Conservation (phyloP, 2,113 vertebrate species). For the Muntiacus muntjak region DNA sequence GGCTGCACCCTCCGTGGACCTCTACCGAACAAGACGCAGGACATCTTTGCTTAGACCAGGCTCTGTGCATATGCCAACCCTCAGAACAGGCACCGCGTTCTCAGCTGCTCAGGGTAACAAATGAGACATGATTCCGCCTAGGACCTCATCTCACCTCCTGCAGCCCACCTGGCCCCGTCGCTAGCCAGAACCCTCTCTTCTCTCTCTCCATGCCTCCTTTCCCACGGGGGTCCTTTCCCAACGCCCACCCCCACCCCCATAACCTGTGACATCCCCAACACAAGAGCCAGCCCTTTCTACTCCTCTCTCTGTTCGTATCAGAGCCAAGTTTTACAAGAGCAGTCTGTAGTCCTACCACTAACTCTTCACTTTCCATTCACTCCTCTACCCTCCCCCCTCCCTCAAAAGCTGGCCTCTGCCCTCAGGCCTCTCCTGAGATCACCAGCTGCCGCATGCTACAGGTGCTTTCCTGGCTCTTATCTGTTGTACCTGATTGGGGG, state of each 20-base stretch:
- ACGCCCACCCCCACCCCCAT: neutral
- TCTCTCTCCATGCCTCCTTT: neutral
- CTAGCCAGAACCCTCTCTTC: neutral
- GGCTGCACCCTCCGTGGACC: neutral
- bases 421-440: neutral
- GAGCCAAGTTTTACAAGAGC: neutral
- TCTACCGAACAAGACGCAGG: neutral
- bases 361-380: neutral
- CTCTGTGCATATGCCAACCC: neutral
- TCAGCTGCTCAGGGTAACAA: neutral
- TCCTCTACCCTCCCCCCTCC: neutral
- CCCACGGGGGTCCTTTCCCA: neutral
- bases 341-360: neutral
- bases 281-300: neutral
- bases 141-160: neutral
- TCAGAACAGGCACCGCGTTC: neutral
- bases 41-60: neutral
- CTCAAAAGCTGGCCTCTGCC: neutral
- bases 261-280: neutral
- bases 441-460: neutral
- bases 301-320: neutral
- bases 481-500: neutral
- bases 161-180: neutral
- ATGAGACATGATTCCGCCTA: neutral
- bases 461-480: neutral